phyloP scores from a whole-genome alignment of 2,888 invertebrate genomes.

The Odontocerum albicorne region DNA sequence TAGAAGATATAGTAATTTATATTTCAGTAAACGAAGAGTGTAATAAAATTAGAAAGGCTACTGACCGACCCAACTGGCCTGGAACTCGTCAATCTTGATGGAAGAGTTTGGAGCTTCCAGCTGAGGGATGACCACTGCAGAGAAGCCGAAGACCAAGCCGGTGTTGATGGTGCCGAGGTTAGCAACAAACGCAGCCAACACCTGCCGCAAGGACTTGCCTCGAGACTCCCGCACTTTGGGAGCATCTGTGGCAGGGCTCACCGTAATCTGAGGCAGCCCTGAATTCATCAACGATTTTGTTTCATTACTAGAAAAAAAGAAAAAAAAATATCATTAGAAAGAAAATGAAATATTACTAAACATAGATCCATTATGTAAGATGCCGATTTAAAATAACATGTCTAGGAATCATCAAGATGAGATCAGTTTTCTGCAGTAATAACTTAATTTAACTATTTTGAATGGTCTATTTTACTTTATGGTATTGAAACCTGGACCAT shows the following conservation, averaged over 20 bases:
- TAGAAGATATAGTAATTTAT: too few species aligned
- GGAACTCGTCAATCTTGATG: constrained; percentile 56
- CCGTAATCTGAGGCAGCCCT: constrained; percentile 20
- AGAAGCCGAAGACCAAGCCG: constrained; percentile 70
- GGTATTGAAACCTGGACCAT: too few species aligned
- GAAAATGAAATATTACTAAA: too few species aligned
- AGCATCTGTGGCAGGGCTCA: neutral
- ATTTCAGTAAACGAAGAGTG: too few species aligned
- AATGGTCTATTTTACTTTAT: too few species aligned
- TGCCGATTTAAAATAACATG: too few species aligned
- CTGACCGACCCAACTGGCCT: constrained; percentile 71
- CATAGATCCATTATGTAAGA: too few species aligned
- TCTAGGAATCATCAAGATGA: too few species aligned
- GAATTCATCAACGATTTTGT: constrained; percentile 27
- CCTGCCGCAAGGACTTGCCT: constrained; percentile 57
- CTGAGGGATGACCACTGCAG: constrained; percentile 67
- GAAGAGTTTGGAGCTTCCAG: constrained; percentile 52
- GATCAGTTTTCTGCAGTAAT: too few species aligned
- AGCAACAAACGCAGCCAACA: constrained; percentile 64
- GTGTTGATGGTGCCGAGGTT: constrained; percentile 71
- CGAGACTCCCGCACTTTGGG: constrained; percentile 42
- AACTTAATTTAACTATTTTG: too few species aligned
- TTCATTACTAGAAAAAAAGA: constrained; percentile 27
- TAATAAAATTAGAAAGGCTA: constrained; percentile 11
- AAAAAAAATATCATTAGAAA: too few species aligned